phyloP scores from a whole-genome alignment of 2,113 vertebrate species.

The Trachemys scripta region DNA sequence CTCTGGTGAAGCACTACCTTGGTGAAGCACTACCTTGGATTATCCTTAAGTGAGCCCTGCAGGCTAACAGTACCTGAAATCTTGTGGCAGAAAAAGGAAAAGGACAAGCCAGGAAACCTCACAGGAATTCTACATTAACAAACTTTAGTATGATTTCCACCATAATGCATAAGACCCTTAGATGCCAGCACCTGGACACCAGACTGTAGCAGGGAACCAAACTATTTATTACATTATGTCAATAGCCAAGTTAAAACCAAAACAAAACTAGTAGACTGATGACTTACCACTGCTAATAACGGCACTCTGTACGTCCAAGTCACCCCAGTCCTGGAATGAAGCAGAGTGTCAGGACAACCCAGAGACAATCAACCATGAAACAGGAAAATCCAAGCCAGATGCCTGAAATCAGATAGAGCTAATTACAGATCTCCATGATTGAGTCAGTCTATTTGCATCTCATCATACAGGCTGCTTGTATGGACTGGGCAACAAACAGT shows the following conservation, averaged over 20 bases:
- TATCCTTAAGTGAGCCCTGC: not conserved
- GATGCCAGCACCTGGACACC: not conserved
- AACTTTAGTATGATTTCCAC: not conserved
- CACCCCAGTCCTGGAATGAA: not conserved
- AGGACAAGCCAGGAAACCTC: not conserved
- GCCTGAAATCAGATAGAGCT: conserved; percentile 86
- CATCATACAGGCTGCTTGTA: conserved; percentile 79
- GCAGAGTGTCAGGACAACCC: not conserved
- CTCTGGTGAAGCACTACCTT: not conserved
- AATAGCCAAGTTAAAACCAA: not conserved
- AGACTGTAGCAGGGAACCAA: not conserved
- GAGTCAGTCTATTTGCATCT: conserved; percentile 78
- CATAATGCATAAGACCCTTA: not conserved
- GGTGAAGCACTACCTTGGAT: no score
- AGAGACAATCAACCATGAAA: accelerated
- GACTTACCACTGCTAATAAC: conserved; percentile 18
- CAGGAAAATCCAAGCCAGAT: not conserved
- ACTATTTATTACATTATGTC: accelerated
- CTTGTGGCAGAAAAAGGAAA: not conserved
- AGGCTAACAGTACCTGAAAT: not conserved
- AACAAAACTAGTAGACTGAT: accelerated
- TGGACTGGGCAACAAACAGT: not conserved
- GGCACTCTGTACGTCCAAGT: not conserved
- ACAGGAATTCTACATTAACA: not conserved
- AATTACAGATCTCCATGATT: conserved; percentile 81